phyloP scores from a whole-genome alignment of 2,797 vertebrate genomes.

The Anniella stebbinsi region DNA sequence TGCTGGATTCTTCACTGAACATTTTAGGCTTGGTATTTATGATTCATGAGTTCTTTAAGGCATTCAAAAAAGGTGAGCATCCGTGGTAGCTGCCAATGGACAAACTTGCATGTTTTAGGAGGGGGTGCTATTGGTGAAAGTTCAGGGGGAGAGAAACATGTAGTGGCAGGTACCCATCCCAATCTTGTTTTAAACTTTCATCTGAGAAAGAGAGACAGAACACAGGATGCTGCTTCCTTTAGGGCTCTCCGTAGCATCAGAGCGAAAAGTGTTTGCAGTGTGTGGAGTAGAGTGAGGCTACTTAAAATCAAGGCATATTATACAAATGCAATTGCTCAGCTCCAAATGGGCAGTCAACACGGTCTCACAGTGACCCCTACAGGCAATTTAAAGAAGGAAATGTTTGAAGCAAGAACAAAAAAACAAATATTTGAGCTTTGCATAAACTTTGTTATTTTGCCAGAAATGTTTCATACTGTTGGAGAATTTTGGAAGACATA shows the following conservation, averaged over 20 bases:
- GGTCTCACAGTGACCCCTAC: constrained; percentile 57
- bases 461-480: neutral
- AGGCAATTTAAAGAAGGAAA: accelerated
- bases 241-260: neutral
- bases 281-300: accelerated
- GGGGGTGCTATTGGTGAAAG: neutral
- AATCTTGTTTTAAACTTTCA: neutral
- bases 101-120: neutral
- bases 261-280: accelerated
- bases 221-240: accelerated
- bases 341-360: accelerated
- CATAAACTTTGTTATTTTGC: accelerated
- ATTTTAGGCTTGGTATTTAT: neutral
- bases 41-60: constrained; percentile 29
- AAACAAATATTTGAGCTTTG: accelerated
- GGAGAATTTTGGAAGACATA: neutral
- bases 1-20: neutral
- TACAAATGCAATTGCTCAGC: accelerated
- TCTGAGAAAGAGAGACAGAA: neutral
- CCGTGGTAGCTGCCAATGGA: neutral
- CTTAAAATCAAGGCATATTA: neutral
- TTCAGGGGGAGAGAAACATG: neutral
- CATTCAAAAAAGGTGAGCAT: constrained; percentile 27
- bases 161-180: accelerated
- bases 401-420: accelerated